A percentile compares a stretch with the other conserved stretches of the same genome.
Conservation (phyloP, 2,113 vertebrate genomes). For the Macquaria ambigua region DNA sequence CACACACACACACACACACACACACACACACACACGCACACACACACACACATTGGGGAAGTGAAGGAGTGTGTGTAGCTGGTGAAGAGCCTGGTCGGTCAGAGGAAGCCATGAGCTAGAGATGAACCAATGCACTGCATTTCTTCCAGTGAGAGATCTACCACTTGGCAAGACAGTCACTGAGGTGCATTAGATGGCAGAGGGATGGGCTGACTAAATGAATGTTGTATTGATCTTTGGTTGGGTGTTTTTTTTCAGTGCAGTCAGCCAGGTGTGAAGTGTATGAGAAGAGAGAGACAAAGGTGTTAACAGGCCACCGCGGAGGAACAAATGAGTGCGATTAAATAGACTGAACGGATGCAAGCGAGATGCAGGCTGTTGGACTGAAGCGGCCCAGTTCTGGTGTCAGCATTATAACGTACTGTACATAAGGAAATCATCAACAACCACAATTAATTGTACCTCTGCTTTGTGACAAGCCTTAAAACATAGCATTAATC, state of each 20-base stretch:
- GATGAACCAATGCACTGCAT: conserved; percentile 40
- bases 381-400: neutral
- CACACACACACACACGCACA: neutral
- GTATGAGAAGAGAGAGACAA: conserved; percentile 28
- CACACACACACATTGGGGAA: neutral
- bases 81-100: conserved; percentile 30
- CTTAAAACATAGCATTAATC: neutral
- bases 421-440: neutral
- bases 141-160: conserved; percentile 29
- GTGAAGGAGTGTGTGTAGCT: conserved; percentile 13
- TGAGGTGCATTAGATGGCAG: conserved; percentile 27
- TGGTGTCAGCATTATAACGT: neutral
- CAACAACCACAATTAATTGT: too few species aligned
- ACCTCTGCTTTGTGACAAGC: neutral
- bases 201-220: conserved; percentile 21
- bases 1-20: neutral
- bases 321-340: conserved; percentile 1
- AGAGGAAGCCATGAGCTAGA: conserved; percentile 24
- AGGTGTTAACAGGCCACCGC: conserved; percentile 4
- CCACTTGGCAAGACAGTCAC: conserved; percentile 17
- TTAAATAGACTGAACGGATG: neutral
- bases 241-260: conserved; percentile 14
- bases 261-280: conserved; percentile 35
- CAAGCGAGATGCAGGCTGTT: neutral
- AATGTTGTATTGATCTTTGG: conserved; percentile 42